Conservation (phyloP, 1,140 invertebrate species). For the Megalopta genalis region DNA sequence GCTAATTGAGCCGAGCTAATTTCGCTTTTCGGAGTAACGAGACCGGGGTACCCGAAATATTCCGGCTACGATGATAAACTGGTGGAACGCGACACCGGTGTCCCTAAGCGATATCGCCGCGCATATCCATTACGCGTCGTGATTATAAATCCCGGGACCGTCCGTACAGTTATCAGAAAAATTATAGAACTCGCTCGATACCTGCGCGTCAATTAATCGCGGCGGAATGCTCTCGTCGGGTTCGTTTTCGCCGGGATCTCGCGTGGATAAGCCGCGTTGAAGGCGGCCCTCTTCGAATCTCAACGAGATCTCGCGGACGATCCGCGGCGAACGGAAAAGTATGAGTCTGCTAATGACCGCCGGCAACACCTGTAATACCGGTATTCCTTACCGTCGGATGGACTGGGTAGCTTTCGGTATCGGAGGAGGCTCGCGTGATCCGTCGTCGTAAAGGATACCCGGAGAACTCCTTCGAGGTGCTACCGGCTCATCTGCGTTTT, state of each 20-base stretch:
- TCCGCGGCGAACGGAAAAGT: neutral
- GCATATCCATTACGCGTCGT: too few relatives aligned
- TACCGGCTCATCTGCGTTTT: conserved; percentile 23
- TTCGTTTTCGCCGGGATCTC: neutral
- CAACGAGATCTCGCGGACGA: neutral
- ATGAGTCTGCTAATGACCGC: conserved; percentile 49
- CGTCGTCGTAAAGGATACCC: conserved; percentile 52
- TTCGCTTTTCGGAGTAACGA: conserved; percentile 32
- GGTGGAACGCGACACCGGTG: too few relatives aligned
- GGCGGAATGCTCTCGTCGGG: neutral
- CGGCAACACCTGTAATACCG: conserved; percentile 54
- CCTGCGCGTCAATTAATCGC: neutral
- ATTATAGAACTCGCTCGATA: neutral
- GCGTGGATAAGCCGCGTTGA: neutral
- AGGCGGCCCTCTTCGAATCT: neutral
- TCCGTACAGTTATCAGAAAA: too few relatives aligned
- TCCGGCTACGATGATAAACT: too few relatives aligned
- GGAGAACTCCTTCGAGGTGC: conserved; percentile 18
- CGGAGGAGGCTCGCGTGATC: conserved; percentile 56
- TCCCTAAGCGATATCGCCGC: too few relatives aligned
- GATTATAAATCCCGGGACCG: neutral
- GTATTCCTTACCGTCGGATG: conserved; percentile 48
- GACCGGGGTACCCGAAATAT: neutral
- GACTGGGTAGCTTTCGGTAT: conserved; percentile 50
- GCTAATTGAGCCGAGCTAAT: conserved; percentile 48